Base-by-base conservation (phyloP, 2,888 invertebrate genomes). In the Agriopis leucophaearia region DNA sequence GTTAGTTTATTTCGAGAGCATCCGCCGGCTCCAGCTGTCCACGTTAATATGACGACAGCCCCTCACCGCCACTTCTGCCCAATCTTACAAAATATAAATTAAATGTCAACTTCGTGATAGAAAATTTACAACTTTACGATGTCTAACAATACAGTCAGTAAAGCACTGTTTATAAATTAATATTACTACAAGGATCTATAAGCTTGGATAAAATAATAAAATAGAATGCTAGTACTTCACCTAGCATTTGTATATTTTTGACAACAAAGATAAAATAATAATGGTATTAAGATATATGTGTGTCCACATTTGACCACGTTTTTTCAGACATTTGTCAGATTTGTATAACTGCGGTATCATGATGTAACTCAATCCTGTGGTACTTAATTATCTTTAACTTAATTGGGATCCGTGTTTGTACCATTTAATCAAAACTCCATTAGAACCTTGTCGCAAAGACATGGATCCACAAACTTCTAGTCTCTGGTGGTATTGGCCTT, bases 21-120 rank as follows among this genome's bases (percentile, higher is more conserved):
- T 93, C 93, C 93, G 92, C 86, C 81, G 82, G 79, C 74, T 82
- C 77, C 91, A 90, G 91, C 92, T 92, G 93, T 88, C 90, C 88
- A 75, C 84, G 88, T 90, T 91, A 89, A 90, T 88, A 91, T 87
- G 90, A 88, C 81, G 91, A 89, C 91, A 88, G 84, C 82, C 80
- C 81, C 78, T 79, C 81, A 77, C 82, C 84, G 87, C 82, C 90
- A 90, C 86, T 87, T 87, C 80, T 75, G 77, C 77, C 84, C 86
- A 83, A 85, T 87, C 85, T 85, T 82, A 75, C 77, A 80, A 82
- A 83, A 82, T 82, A 87, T 88, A 87, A 88, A 88, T 89, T 88
- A 89, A 88, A 87, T 82, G 87, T 87, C 88, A 88, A 85, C 84
- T 81, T 79, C 74, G 71, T 75, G 77, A 76, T 74, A 38, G 40